Base-by-base conservation (phyloP, 2,113 vertebrate genomes). In the Myanophis thanlyinensis region DNA sequence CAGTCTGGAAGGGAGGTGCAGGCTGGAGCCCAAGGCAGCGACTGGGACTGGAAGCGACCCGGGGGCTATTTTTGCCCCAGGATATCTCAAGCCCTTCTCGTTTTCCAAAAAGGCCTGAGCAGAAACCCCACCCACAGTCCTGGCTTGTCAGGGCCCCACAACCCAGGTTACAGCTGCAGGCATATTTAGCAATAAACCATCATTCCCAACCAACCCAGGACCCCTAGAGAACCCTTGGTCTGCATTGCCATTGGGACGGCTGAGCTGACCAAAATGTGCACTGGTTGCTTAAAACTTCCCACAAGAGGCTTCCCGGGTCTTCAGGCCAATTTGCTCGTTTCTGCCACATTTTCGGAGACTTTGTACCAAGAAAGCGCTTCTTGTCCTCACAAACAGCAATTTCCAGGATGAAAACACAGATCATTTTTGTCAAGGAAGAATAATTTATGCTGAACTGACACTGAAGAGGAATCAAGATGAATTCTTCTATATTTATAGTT, bases 201-300 rank as follows among this genome's bases (percentile, higher is more conserved):
- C 30, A 18, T 6, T 67, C 12, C 30, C 62, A n/a, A n/a, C 59
- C 59, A 13, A 12, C 30, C 13, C 4, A 4, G 27, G 59, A 62
- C 11, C 59, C 1, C 25, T 0, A 2, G 44, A 30, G 4, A 2
- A 23, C 44, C 47, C 23, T 18, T 9, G n/a, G n/a, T n/a, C n/a
- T 30, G 88, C 3, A 0, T 6, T 3, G 46, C n/a, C n/a, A n/a
- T n/a, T n/a, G 11, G 27, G 59, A 11, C 11, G 11, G 59, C 59
- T 5, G 59, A n/a, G 59, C 30, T 62, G 13, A 62, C 3, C 27
- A 5, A 4, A 4, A 1, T 73, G 2, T 0, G 2, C 0, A 1
- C 46, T 56, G 20, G 15, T 46, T 3, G 25, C n/a, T 54, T 25
- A 25, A 44, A 13, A 25, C n/a, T 54, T 54, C 49, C 49, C 2